Evolutionary conservation across 2,888 invertebrate genomes (phyloP).

Genomic region (Biston stratarius): DNA sequence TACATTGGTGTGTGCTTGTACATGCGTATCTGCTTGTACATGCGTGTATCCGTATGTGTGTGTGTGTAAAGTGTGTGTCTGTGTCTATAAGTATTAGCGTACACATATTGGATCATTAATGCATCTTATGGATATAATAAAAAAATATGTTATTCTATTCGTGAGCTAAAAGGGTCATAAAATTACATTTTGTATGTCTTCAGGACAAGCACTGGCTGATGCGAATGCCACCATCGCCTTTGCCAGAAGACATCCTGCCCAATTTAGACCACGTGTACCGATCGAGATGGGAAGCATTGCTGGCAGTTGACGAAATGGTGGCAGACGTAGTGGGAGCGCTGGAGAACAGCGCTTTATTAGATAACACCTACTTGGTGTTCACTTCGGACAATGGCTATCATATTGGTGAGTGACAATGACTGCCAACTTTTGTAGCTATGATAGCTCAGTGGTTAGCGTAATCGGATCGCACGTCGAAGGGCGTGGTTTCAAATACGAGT

Average conservation of each 20-base stretch:
- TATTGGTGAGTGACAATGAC: constrained; percentile 87
- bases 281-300: constrained; percentile 91
- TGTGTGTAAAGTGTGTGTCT: too few species aligned
- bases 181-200: constrained; percentile 9
- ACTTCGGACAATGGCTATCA: constrained; percentile 97
- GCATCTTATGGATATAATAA: too few species aligned
- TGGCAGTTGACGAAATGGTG: constrained; percentile 96
- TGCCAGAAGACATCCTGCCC: constrained; percentile 86
- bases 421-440: neutral
- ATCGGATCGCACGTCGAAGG: too few species aligned
- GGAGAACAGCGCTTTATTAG: constrained; percentile 80
- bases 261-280: constrained; percentile 90
- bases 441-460: too few species aligned
- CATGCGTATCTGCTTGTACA: too few species aligned
- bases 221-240: constrained; percentile 88
- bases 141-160: too few species aligned
- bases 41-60: too few species aligned
- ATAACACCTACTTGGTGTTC: constrained; percentile 93
- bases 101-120: too few species aligned
- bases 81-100: too few species aligned
- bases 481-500: neutral
- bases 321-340: constrained; percentile 87
- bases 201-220: constrained; percentile 96
- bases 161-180: neutral
- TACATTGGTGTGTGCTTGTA: too few species aligned